phyloP scores from a whole-genome alignment of 2,797 vertebrate genomes.

The Tangara arthus region DNA sequence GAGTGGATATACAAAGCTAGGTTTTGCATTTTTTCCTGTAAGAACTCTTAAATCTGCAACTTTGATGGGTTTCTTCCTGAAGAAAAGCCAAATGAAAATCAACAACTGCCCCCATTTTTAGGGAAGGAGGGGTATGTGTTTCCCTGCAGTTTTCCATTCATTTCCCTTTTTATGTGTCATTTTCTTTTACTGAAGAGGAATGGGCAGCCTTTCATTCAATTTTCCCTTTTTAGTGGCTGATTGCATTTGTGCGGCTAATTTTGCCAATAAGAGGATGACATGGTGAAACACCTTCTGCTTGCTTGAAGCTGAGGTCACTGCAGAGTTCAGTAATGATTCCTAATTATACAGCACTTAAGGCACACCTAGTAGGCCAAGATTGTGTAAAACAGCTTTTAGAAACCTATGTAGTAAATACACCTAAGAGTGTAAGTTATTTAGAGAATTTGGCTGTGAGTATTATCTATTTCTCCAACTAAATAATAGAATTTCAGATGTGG shows the following conservation, averaged over 20 bases:
- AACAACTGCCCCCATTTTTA: neutral
- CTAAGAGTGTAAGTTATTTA: neutral
- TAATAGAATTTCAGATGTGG: neutral
- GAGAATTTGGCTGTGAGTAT: neutral
- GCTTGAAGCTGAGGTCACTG: neutral
- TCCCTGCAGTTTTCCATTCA: neutral
- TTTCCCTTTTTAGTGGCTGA: neutral
- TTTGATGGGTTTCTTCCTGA: rapidly evolving
- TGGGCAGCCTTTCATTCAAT: neutral
- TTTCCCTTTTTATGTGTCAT: neutral
- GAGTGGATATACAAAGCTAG: neutral
- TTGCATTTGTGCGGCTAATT: neutral
- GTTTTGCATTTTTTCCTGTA: neutral
- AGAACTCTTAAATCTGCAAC: neutral
- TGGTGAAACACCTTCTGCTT: neutral
- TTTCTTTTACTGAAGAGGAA: neutral
- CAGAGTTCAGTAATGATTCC: neutral
- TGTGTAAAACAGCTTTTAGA: neutral
- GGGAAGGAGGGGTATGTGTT: neutral
- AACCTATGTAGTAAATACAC: rapidly evolving
- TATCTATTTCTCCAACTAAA: neutral
- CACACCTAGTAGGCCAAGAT: neutral
- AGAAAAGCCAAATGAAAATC: neutral
- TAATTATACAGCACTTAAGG: neutral
- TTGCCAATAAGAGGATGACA: neutral